phyloP scores from a whole-genome alignment of 2,888 invertebrate genomes.

The Eledone cirrhosa region DNA sequence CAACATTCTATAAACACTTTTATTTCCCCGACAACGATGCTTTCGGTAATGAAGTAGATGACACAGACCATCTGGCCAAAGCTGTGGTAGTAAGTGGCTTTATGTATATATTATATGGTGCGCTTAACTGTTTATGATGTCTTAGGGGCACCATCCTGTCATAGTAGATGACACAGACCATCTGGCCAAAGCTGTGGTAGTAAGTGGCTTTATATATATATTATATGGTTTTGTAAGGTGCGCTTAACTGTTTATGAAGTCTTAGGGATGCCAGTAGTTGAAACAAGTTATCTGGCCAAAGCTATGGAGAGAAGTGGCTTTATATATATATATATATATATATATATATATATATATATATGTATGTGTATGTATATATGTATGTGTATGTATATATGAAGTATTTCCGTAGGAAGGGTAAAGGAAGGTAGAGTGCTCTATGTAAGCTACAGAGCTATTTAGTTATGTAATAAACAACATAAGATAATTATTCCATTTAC shows the following conservation, averaged over 20 bases:
- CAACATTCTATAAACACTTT: conserved; percentile 63
- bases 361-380: neutral
- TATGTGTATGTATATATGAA: neutral
- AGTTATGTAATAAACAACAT: too few relatives aligned
- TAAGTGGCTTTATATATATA: conserved; percentile 37
- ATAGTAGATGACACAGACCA: conserved; percentile 62
- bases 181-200: conserved; percentile 61
- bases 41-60: conserved; percentile 61
- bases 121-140: neutral
- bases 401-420: too few relatives aligned
- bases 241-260: neutral
- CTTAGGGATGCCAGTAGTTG: neutral
- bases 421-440: too few relatives aligned
- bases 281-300: neutral
- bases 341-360: neutral
- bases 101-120: neutral
- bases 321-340: neutral
- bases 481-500: too few relatives aligned
- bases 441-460: too few relatives aligned
- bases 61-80: conserved; percentile 61
- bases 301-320: neutral
- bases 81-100: conserved; percentile 57
- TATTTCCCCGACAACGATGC: conserved; percentile 58
- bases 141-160: neutral
- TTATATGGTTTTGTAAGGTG: too few relatives aligned